Evolutionary conservation across 1,140 invertebrate genomes (phyloP).

Genomic region (Zaprionus davidi): DNA sequence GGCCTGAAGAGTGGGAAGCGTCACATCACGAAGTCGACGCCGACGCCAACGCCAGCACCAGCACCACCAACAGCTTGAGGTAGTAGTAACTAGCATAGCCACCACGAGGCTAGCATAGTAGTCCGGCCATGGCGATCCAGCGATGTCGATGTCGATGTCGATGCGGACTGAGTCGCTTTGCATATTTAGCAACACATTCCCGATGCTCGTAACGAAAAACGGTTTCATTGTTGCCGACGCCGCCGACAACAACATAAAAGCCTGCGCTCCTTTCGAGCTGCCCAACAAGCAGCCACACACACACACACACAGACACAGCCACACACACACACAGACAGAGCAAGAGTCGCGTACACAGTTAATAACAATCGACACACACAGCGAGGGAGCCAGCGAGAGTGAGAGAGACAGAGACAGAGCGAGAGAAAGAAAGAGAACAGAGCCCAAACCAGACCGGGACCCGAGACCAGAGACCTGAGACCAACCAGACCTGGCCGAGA

Average conservation of each 20-base stretch:
- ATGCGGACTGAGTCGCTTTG: constrained; percentile 65
- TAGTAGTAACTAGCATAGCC: constrained; percentile 1
- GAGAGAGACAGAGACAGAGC: constrained; percentile 9
- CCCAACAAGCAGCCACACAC: constrained; percentile 29
- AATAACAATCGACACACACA: constrained; percentile 75
- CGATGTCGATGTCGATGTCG: constrained; percentile 22
- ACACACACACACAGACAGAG: constrained; percentile 44
- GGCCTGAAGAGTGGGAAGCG: constrained; percentile 66
- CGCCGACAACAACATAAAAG: constrained; percentile 78
- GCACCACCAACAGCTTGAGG: constrained; percentile 5
- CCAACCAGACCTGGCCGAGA: constrained; percentile 51
- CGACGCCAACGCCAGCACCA: constrained; percentile 51
- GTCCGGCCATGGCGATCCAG: constrained; percentile 33
- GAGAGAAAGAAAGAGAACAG: constrained; percentile 18
- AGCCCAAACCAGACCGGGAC: constrained; percentile 43
- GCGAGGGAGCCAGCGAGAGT: neutral
- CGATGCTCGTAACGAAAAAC: constrained; percentile 77
- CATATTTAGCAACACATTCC: constrained; percentile 82
- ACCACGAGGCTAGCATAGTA: constrained; percentile 24
- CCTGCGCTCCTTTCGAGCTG: constrained; percentile 76
- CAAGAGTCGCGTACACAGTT: constrained; percentile 20
- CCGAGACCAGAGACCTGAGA: constrained; percentile 39
- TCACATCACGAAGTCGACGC: constrained; percentile 79
- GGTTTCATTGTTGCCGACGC: constrained; percentile 81
- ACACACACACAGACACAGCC: constrained; percentile 8